Conservation (phyloP, 2,888 invertebrate species). For the Galeruca laticollis region DNA sequence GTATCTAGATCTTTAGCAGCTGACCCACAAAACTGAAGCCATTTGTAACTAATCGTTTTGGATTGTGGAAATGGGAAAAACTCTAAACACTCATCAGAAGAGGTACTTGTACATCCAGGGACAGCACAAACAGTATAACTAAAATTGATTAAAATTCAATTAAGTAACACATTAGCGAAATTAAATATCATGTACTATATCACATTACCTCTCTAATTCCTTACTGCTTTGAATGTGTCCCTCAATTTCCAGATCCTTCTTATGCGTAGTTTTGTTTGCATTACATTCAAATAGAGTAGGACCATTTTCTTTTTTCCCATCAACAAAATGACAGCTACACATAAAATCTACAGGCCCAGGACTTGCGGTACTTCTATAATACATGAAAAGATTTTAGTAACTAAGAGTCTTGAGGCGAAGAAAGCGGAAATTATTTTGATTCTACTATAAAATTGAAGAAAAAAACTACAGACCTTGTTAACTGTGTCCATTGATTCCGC, state of each 20-base stretch:
- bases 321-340: neutral
- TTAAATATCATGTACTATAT: neutral
- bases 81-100: neutral
- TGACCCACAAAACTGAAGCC: constrained; percentile 23
- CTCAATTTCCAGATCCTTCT: neutral
- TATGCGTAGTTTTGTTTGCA: neutral
- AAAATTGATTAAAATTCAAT: neutral
- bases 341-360: neutral
- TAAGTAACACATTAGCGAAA: too few relatives aligned
- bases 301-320: constrained; percentile 3
- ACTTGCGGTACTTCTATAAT: neutral
- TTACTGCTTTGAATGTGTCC: neutral
- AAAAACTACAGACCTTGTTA: neutral
- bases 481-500: neutral
- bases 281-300: neutral
- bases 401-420: neutral
- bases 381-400: neutral
- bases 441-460: too few relatives aligned
- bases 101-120: constrained; percentile 4
- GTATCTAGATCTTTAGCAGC: neutral
- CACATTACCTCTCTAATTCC: neutral
- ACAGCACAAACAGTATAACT: constrained; percentile 5
- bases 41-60: constrained; percentile 2
- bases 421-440: neutral
- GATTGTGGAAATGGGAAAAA: constrained; percentile 22